Base-by-base conservation (phyloP, 2,797 vertebrate species). In the Poliocrania exsul region DNA sequence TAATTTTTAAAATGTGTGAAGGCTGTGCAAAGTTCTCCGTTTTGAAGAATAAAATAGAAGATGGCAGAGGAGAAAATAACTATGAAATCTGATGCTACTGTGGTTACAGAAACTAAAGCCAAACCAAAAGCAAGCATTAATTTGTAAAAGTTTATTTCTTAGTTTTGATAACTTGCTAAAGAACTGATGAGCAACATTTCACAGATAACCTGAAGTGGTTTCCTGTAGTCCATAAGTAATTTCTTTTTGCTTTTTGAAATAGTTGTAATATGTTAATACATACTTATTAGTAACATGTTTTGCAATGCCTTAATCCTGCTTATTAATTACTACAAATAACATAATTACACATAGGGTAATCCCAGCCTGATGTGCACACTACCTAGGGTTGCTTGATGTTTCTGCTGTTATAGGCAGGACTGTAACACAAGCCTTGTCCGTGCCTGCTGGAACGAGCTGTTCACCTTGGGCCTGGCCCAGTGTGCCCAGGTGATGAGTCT, bases 361-460 rank as follows among this genome's bases (percentile, higher is more conserved):
- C 29, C 21, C 49, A 80, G 29, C 42, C 40, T 72, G 79, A 65
- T 62, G 13, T 0, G 18, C 38, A 71, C 29, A 26, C 40, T 47
- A 11, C 18, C 26, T 21, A 42, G 40, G 13, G 2, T 26, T 40
- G 53, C 79, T 85, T 87, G 44, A 18, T 81, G 40, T 87, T 88
- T 92, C 44, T 96, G 21, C 92, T 61, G 26, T 86, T 44, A 23
- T 88, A 99, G 99, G 97, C 99, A 99, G 97, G 99, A 99, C 95
- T 99, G 99, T 93, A 99, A 99, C 90, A 99, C 99, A 14, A 98
- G 98, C 95, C 97, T 99, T 65, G 99, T 99, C 58, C 98, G 99
- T 29, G 99, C 99, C 90, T 99, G 99, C 97, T 99, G 99, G 99
- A 99, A 99, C 0, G 99, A 99, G 95, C 98, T 99, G 71, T 99